Base-by-base conservation (phyloP, 2,113 vertebrate species). In the Poeciliopsis prolifica region DNA sequence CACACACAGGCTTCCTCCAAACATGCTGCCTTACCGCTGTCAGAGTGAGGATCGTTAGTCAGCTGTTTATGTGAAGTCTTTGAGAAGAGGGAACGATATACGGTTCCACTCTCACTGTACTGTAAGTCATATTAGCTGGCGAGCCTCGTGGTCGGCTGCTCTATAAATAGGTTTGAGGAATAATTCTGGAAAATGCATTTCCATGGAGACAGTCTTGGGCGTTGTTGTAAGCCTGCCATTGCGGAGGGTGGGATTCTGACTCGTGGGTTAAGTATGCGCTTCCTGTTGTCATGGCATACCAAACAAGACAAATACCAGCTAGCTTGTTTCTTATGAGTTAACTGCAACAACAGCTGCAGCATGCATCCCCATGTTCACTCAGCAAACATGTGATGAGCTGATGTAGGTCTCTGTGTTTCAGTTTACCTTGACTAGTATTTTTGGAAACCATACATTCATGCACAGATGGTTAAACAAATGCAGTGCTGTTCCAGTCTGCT, bases 131-230 rank as follows among this genome's bases (percentile, higher is more conserved):
- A 80, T 58, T 81, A 73, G 84, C 82, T 78, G 70, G 78, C 67
- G 71, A 74, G 70, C 82, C 17, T 61, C 62, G 72, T 65, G 58
- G 72, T 81, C 76, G 68, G 79, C 74, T 44, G 13, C n/a, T 70
- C 89, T 91, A 91, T 77, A 90, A 93, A 92, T 91, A 92, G 89
- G 75, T 70, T 62, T 42, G 64, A 78, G 77, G 70, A 83, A 85
- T 65, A 69, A 84, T 83, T 79, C 76, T 74, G 78, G 86, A 64
- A 65, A 82, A 79, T 65, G 44, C 54, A 92, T 91, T 92, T 88
- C 92, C 89, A 90, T 92, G 81, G 89, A 86, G 86, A 90, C 87
- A 1, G 80, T 71, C 70, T 68, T 78, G 48, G 62, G 62, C 30
- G 78, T 65, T 77, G 62, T 58, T 61, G 69, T 75, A 61, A 67